Percentiles rank a stretch among this genome's conserved stretches.
phyloP scores from a whole-genome alignment of 1,140 invertebrate species.

The Trichonephila clavipes region DNA sequence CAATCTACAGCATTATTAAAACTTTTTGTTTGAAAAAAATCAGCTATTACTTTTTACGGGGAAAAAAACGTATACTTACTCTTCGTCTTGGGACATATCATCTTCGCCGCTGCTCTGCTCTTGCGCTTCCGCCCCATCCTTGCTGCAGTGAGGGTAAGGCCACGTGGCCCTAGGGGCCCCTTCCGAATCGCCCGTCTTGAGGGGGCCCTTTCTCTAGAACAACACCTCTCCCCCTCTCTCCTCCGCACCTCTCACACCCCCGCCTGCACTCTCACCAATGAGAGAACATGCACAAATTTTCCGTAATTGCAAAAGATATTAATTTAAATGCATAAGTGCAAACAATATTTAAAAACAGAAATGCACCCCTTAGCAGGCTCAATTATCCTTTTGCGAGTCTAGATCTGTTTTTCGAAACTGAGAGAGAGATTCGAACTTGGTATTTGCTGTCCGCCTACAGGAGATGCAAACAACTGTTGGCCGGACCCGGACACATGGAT shows the following conservation, averaged over 20 bases:
- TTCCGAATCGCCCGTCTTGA: slow-evolving; percentile 70
- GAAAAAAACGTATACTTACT: neutral
- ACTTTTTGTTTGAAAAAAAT: no score
- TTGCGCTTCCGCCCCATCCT: slow-evolving; percentile 56
- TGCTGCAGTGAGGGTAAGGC: slow-evolving; percentile 66
- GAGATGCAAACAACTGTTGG: slow-evolving; percentile 66
- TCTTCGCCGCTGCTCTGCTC: slow-evolving; percentile 53
- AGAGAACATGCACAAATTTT: neutral
- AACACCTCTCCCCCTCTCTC: slow-evolving; percentile 3
- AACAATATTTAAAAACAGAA: neutral
- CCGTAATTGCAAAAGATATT: neutral
- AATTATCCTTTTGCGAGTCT: neutral
- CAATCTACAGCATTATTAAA: no score
- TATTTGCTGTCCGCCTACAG: neutral
- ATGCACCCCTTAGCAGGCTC: neutral
- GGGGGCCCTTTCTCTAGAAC: slow-evolving; percentile 54
- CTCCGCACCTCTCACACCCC: neutral
- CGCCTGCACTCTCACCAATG: slow-evolving; percentile 16
- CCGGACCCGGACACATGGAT: slow-evolving; percentile 68
- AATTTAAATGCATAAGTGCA: neutral
- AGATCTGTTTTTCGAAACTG: neutral
- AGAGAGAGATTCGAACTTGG: neutral
- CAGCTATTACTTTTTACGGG: no score
- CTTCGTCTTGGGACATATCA: slow-evolving; percentile 33
- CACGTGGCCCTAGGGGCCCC: slow-evolving; percentile 61